phyloP scores from a whole-genome alignment of 2,888 invertebrate species.

The Rhyacophila evoluta region DNA sequence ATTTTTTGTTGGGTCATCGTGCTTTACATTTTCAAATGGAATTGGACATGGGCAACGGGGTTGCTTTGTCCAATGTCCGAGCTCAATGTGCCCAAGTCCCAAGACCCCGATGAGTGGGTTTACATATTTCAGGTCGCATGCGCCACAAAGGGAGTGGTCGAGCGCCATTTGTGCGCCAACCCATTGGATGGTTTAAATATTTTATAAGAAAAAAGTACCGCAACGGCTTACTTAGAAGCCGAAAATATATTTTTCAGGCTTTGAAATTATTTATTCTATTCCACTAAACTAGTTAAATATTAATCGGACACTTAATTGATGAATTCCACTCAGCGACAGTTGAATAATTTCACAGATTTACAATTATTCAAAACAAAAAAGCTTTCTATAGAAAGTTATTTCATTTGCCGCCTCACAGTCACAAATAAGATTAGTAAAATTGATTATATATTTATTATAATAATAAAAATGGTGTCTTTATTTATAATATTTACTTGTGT shows the following conservation, averaged over 20 bases:
- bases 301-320: too few species aligned
- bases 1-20: background rate
- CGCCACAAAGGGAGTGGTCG: constrained; percentile 19
- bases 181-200: constrained; percentile 39
- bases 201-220: constrained; percentile 35
- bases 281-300: too few species aligned
- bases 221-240: background rate
- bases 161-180: constrained; percentile 34
- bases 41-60: background rate
- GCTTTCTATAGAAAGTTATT: too few species aligned
- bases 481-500: too few species aligned
- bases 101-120: constrained; percentile 39
- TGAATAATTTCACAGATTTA: too few species aligned
- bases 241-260: background rate
- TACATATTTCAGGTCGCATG: constrained; percentile 36
- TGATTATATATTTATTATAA: too few species aligned
- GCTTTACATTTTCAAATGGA: background rate
- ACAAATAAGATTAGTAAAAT: too few species aligned
- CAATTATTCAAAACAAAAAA: too few species aligned
- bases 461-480: too few species aligned
- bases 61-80: constrained; percentile 8
- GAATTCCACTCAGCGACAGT: too few species aligned
- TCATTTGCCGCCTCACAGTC: too few species aligned
- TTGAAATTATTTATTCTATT: too few species aligned
- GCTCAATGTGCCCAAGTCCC: background rate